Percentiles rank a stretch among this genome's conserved stretches.
Evolutionary conservation across 2,113 vertebrate genomes (phyloP).

Genomic region (Piaya cayana): DNA sequence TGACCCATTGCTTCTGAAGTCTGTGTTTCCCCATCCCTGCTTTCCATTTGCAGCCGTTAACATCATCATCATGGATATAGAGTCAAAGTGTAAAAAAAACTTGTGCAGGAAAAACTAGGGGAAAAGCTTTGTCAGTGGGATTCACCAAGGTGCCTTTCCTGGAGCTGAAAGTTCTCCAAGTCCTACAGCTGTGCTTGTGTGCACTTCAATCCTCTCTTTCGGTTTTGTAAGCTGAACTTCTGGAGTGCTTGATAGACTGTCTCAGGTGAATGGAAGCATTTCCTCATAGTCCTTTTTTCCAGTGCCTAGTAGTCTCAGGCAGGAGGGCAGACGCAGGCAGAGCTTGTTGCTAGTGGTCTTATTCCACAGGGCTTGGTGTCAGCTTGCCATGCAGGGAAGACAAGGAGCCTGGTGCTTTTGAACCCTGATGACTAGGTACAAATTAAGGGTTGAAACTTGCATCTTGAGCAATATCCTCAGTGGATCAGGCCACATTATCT

Average conservation of each 20-base stretch:
- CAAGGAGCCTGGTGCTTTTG: neutral
- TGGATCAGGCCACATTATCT: neutral
- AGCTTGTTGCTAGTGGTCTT: neutral
- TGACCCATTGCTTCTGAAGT: neutral
- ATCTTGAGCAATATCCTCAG: neutral
- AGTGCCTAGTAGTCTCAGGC: neutral
- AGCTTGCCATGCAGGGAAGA: neutral
- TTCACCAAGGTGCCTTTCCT: neutral
- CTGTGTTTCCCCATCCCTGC: neutral
- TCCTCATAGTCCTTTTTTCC: neutral
- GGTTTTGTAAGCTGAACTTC: neutral
- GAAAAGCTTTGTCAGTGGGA: neutral
- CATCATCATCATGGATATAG: neutral
- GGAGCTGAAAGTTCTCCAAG: neutral
- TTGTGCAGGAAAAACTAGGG: neutral
- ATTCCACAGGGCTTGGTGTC: neutral
- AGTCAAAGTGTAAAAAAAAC: neutral
- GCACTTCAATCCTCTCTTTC: neutral
- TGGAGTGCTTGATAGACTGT: neutral
- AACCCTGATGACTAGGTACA: neutral
- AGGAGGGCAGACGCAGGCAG: neutral
- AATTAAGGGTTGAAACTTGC: neutral
- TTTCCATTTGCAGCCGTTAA: neutral
- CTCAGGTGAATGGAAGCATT: rapidly evolving
- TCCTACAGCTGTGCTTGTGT: neutral